phyloP scores from a whole-genome alignment of 92 coral and sea anemone genomes.

The Epizoanthus fatuus region DNA sequence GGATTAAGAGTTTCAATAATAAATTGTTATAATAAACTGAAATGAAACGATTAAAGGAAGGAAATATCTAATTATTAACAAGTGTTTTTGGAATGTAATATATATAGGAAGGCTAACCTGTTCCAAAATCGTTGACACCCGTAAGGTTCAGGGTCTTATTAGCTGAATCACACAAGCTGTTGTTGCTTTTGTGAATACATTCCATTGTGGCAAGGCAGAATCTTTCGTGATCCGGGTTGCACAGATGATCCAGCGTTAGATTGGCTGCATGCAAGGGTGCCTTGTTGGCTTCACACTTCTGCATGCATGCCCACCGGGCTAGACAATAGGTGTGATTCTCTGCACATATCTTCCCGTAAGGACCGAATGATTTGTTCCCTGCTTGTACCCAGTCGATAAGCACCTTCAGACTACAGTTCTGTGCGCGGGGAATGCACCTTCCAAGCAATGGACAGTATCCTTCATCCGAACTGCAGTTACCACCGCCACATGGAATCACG shows the following conservation, averaged over 20 bases:
- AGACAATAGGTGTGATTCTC: neutral
- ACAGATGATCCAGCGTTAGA: neutral
- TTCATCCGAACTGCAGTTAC: constrained; percentile 1
- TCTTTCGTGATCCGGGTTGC: neutral
- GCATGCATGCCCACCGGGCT: constrained; percentile 4
- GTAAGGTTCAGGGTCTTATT: neutral
- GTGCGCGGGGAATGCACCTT: neutral
- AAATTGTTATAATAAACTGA: neutral
- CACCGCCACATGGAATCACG: neutral
- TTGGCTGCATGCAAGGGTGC: neutral
- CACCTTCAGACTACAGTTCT: constrained; percentile 3
- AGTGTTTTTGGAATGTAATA: too few species aligned
- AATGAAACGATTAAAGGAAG: neutral
- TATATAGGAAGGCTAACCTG: neutral
- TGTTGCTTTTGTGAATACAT: neutral
- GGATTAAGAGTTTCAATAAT: too few species aligned
- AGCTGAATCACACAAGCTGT: neutral
- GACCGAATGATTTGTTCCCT: constrained; percentile 7
- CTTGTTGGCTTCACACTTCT: neutral
- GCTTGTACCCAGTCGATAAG: constrained; percentile 1
- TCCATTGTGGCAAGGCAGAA: neutral
- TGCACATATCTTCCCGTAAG: constrained; percentile 6
- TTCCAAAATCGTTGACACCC: constrained; percentile 14
- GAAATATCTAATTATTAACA: too few species aligned
- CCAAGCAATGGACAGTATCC: constrained; percentile 8